These are phyloP conservation scores for Ranitomeya variabilis DNA, from an alignment of 2,113 vertebrate species.

Conservation along the genomic window DNA sequence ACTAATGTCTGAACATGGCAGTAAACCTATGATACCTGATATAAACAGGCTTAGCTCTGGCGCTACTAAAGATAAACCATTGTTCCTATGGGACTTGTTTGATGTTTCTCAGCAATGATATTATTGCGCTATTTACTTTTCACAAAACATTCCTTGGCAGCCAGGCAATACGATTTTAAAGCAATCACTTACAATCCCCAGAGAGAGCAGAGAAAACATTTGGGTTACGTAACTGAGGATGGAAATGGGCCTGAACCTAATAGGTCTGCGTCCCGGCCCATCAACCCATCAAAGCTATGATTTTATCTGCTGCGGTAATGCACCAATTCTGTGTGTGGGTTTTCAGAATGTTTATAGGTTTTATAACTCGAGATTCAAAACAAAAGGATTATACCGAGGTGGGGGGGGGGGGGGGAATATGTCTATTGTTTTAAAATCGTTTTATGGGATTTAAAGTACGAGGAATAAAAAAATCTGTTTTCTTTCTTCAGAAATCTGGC, in stretches of 20 bases:
- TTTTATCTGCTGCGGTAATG: constrained; percentile 20
- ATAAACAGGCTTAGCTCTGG: constrained; percentile 21
- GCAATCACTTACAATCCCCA: constrained; percentile 56
- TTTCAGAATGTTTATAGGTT: background rate
- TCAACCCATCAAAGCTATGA: background rate
- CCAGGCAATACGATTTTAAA: constrained; percentile 37
- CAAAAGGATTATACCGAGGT: background rate
- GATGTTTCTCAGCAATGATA: constrained; percentile 58
- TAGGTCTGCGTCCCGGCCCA: constrained; percentile 48
- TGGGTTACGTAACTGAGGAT: constrained; percentile 52
- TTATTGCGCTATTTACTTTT: constrained; percentile 58
- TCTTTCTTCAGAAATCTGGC: too few species aligned
- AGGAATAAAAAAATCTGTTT: background rate
- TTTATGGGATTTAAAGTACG: background rate
- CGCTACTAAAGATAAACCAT: constrained; percentile 43
- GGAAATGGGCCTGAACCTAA: constrained; percentile 40
- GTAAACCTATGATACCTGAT: background rate
- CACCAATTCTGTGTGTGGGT: constrained; percentile 15
- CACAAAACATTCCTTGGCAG: constrained; percentile 57
- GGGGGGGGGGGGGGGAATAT: background rate
- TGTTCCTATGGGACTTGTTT: constrained; percentile 47
- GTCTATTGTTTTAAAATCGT: background rate
- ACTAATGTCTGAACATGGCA: background rate
- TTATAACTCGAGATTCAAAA: background rate
- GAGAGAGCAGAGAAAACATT: constrained; percentile 39